Conservation (phyloP, 2,113 vertebrate species). For the Nicator chloris region DNA sequence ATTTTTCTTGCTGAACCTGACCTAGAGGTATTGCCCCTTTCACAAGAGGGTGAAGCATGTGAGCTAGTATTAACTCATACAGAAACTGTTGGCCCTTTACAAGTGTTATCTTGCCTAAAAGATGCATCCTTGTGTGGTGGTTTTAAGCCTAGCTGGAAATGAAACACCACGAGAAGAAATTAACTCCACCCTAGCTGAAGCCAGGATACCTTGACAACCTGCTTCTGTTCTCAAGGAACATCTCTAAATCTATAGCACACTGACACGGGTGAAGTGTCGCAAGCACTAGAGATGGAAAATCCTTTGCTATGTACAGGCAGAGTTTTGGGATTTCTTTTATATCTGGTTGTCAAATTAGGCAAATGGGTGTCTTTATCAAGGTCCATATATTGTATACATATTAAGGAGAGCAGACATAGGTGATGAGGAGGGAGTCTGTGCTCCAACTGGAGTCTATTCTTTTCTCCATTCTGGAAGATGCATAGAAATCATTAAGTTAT, state of each 20-base stretch:
- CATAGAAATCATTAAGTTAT: not conserved
- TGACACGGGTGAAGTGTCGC: not conserved
- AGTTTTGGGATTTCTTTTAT: not conserved
- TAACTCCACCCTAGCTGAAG: not conserved
- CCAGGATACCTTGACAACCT: not conserved
- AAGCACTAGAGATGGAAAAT: not conserved
- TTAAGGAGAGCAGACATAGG: not conserved
- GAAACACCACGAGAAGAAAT: not conserved
- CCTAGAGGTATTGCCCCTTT: not conserved
- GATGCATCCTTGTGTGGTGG: not conserved
- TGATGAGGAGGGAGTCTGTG: not conserved
- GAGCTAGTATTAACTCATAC: not conserved
- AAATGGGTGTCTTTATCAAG: not conserved
- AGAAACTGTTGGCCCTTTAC: not conserved
- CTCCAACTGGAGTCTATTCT: not conserved
- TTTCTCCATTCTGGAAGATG: not conserved
- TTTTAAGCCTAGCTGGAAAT: not conserved
- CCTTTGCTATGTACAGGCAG: not conserved
- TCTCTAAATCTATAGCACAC: not conserved
- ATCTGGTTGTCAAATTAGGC: not conserved
- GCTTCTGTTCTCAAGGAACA: not conserved
- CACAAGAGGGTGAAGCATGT: not conserved
- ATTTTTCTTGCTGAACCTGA: not conserved
- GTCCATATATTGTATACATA: not conserved
- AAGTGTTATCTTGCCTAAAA: not conserved